Percentiles rank a stretch among this genome's conserved stretches.
Conservation (phyloP, 2,888 invertebrate genomes). For the Tinea trinotella region DNA sequence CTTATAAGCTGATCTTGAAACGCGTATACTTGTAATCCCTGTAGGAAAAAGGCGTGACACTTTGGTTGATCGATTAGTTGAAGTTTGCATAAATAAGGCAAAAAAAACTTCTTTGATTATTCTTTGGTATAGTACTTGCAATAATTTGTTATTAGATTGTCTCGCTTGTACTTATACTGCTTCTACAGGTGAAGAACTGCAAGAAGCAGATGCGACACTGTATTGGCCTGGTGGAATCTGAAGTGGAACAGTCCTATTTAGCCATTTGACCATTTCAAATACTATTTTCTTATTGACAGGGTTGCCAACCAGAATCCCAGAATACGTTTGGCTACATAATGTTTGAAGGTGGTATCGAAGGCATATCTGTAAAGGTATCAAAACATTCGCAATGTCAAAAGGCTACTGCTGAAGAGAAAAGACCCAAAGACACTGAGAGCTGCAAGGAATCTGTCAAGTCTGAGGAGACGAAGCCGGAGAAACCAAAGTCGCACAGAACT, state of each 20-base stretch:
- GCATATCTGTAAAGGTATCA: slow-evolving; percentile 82
- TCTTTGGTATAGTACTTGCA: too few relatives aligned
- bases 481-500: slow-evolving; percentile 37
- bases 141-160: too few relatives aligned
- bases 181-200: too few relatives aligned
- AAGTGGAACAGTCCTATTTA: neutral
- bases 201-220: too few relatives aligned
- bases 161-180: too few relatives aligned
- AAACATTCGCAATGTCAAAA: slow-evolving; percentile 85
- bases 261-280: neutral
- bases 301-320: slow-evolving; percentile 59
- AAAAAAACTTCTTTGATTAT: too few relatives aligned
- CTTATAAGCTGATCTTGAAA: too few relatives aligned
- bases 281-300: too few relatives aligned
- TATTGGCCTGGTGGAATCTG: neutral
- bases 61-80: too few relatives aligned
- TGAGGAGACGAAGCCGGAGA: slow-evolving; percentile 46
- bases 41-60: too few relatives aligned
- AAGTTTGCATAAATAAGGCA: too few relatives aligned
- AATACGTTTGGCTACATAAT: slow-evolving; percentile 91
- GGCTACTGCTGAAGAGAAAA: slow-evolving; percentile 74
- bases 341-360: slow-evolving; percentile 97
- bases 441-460: slow-evolving; percentile 64
- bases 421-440: slow-evolving; percentile 50
- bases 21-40: too few relatives aligned